Conservation (phyloP, 2,888 invertebrate genomes). For the Campaea margaritaria region DNA sequence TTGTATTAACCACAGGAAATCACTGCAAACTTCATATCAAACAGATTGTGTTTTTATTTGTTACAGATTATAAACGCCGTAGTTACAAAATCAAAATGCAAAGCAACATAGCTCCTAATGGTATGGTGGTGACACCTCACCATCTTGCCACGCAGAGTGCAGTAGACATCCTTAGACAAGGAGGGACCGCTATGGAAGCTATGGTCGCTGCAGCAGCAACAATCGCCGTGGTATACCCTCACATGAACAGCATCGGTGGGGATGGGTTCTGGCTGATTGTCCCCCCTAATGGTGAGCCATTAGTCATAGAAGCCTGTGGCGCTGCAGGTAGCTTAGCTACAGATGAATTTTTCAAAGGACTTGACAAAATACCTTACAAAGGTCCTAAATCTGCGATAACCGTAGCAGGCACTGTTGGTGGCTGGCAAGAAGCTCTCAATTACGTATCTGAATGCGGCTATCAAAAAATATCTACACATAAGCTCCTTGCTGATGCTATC, state of each 20-base stretch:
- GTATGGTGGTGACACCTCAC: conserved; percentile 78
- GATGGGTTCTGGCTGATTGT: conserved; percentile 77
- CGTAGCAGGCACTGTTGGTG: conserved; percentile 74
- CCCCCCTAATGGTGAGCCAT: conserved; percentile 69
- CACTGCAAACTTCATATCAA: no score
- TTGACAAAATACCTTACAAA: conserved; percentile 59
- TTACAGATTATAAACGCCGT: neutral
- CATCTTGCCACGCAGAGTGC: conserved; percentile 77
- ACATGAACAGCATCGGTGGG: conserved; percentile 77
- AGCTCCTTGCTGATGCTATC: conserved; percentile 70
- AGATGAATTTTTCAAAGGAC: conserved; percentile 58
- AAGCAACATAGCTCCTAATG: conserved; percentile 61
- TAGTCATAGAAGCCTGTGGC: conserved; percentile 76
- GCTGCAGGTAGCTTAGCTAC: conserved; percentile 69
- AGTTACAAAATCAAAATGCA: conserved; percentile 46
- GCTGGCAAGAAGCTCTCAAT: conserved; percentile 76
- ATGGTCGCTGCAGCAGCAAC: conserved; percentile 77
- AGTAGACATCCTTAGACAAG: conserved; percentile 65
- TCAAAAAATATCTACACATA: conserved; percentile 57
- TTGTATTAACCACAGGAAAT: no score
- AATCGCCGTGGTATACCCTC: conserved; percentile 73
- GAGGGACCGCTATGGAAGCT: conserved; percentile 78
- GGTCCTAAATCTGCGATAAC: conserved; percentile 72
- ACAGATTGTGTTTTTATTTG: neutral
- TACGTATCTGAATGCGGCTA: conserved; percentile 73